Base-by-base conservation (phyloP, 2,888 invertebrate species). In the Sphaeridia pumilis region DNA sequence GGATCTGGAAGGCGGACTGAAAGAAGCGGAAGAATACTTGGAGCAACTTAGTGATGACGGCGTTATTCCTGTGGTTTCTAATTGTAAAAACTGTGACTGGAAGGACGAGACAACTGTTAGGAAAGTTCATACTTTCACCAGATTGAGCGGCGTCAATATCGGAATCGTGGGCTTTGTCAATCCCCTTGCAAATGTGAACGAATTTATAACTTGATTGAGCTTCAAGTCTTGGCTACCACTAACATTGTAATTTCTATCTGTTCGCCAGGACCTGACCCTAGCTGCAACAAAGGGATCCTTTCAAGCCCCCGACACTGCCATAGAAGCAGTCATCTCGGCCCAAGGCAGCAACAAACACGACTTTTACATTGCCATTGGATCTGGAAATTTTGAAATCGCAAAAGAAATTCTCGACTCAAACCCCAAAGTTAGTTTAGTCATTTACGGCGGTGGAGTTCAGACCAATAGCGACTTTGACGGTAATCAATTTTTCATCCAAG, bases 81-180 rank as follows among this genome's bases (percentile, higher is more conserved):
- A 17, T 17, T 20, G 5, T 17, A 38, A 20, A 5, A 17, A 17
- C 38, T 7, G 17, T 38, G 38, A 38, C 38, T 17, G 7, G 10
- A 31, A 31, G 31, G 14, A 7, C 14, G 31, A 10, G 10, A 31
- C 31, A 31, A 10, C 31, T 14, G 31, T n/a, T n/a, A n/a, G n/a
- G n/a, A n/a, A n/a, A n/a, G n/a, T n/a, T n/a, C n/a, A n/a, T n/a
- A 31, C 31, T 31, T 31, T 31, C 7, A 35, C 4, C n/a, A 20
- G 4, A 36, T 5, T 38, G 3, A 25, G 24, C 2, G 35, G 20
- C 2, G 5, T 12, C 2, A 46, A 46, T 14, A 59, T 61, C 36
- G 59, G 59, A 12, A 35, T 61, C 14, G 56, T 61, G 21, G 61
- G 61, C 28, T 60, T 57, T 24, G 54, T 57, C 3, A 57, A 54